Base-by-base conservation (phyloP, 2,888 invertebrate species). In the Sphaeridia pumilis region DNA sequence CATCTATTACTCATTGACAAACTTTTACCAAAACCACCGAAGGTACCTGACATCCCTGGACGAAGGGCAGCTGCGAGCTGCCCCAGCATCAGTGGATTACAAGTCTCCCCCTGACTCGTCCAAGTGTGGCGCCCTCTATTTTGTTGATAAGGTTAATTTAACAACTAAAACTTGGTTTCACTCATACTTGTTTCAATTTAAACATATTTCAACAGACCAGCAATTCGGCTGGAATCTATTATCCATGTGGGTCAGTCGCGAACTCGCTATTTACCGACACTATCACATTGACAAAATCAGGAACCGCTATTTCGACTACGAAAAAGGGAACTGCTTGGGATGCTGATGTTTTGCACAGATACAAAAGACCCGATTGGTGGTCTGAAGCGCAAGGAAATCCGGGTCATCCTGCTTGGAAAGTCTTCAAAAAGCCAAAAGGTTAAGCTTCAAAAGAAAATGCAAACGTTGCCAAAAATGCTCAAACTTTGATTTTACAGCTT, bases 11-110 rank as follows among this genome's bases (percentile, higher is more conserved):
- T 95, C 94, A 1, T 74, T 98, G 52, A 87, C 86, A 50, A 97
- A 98, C 70, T 99, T 88, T 71, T 98, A 95, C 70, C 98, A 99
- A 73, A 99, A 99, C 70, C 98, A 98, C 74, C 80, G 98, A 41
- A 80, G 97, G 60, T 97, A 97, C 74, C 95, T 97, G 0, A 93
- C 94, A 69, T 97, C 95, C 1, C 72, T 86, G 69, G 86, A 76
- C 66, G 97, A 98, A 71, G 83, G 81, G 68, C 98, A 98, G 69
- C 76, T 98, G 20, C 74, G 92, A 41, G 97, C 97, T 0, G 49
- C 3, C 12, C 5, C 3, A 38, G 38, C 7, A 14, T 14, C 38
- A 17, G 67, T 64, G 4, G 24, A 62, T 65, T 57, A 51, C 52
- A 31, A 43, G 66, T 65, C n/a, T 58, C 71, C 48, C 81, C 84